Base-by-base conservation (phyloP, 2,888 invertebrate genomes). In the Candidula unifasciata region DNA sequence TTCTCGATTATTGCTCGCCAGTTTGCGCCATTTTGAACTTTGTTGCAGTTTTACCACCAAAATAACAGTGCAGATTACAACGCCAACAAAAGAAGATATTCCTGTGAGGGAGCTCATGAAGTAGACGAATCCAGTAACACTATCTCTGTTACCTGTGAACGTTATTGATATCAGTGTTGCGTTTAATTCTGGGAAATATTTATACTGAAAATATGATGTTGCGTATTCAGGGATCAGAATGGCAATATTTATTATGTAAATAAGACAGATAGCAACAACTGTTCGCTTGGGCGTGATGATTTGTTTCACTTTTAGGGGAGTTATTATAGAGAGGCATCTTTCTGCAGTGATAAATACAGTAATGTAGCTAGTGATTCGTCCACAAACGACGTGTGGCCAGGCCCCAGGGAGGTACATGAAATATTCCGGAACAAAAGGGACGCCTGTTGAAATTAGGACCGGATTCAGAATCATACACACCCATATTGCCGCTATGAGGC, bases 221-320 rank as follows among this genome's bases (percentile, higher is more conserved):
- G 18, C 18, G 54, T 80, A 80, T 18, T 80, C 68, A 3, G 80
- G 80, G 1, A 73, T 3, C 2, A 74, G 60, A 0, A 73, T 35
- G 16, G 37, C 0, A 10, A 81, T 16, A 37, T 52, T 60, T 18
- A 73, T 30, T 5, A 73, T 18, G 73, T 60, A 80, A n/a, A 81
- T 57, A 18, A 30, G 2, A n/a, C 52, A 44, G 3, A 81, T 54
- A 2, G 35, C 71, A 0, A 33, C 18, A 5, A n/a, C 30, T 0
- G 81, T 57, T 24, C 57, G 71, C 35, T n/a, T 57, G 0, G 57
- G 37, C 0, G 81, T 81, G 3, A 81, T 16, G 24, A 81, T 81
- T 24, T 57, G 81, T 35, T 81, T 81, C n/a, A 82, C 52, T 30
- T 76, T 82, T 2, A 82, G 37, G 1, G 82, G 82, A 16, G 44